phyloP scores from a whole-genome alignment of 1,140 invertebrate species.

The Bombus consobrinus region DNA sequence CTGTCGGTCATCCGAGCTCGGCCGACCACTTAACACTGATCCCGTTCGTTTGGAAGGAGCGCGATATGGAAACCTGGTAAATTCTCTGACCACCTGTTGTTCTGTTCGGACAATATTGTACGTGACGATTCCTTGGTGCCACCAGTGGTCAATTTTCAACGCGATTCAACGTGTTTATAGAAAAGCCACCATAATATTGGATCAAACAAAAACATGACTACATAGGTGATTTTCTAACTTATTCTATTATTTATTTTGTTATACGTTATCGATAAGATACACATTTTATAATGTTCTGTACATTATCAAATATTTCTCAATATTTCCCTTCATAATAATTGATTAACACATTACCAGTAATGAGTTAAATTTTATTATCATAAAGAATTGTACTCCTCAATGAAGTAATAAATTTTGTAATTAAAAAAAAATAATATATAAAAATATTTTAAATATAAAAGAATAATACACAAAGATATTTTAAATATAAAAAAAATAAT shows the following conservation, averaged over 20 bases:
- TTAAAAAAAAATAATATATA: no score
- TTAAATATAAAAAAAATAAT: no score
- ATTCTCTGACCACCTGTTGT: constrained; percentile 62
- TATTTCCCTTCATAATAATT: background rate
- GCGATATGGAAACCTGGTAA: constrained; percentile 46
- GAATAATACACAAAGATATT: no score
- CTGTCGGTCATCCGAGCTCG: background rate
- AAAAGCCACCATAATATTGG: constrained; percentile 18
- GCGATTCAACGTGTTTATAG: constrained; percentile 57
- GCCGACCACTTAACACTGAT: constrained; percentile 20
- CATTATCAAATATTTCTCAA: background rate
- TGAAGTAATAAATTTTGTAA: no score
- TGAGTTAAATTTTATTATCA: no score
- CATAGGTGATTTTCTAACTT: background rate
- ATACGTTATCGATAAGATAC: background rate
- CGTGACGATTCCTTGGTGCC: constrained; percentile 51
- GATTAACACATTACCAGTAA: background rate
- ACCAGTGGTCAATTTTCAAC: constrained; percentile 31
- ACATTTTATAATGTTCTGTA: background rate
- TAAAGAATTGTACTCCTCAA: no score
- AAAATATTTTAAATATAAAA: no score
- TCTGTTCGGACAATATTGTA: constrained; percentile 27
- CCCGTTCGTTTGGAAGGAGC: constrained; percentile 26
- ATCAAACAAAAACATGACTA: background rate
- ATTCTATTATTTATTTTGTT: background rate